These are phyloP conservation scores for Argyra leucocephala DNA, from an alignment of 2,888 invertebrate species.

Conservation along the genomic window DNA sequence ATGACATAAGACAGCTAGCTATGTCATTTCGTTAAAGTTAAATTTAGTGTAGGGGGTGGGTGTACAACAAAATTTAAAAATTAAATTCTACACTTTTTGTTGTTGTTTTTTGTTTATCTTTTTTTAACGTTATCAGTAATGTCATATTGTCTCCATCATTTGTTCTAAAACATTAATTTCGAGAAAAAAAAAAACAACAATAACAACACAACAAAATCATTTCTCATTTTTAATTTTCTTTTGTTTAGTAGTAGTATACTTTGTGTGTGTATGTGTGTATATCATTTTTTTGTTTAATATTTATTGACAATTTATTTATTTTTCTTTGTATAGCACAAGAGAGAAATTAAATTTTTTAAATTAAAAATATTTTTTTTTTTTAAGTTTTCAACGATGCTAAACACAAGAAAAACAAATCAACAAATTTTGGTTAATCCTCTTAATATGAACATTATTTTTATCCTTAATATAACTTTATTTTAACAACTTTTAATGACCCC, in stretches of 20 bases:
- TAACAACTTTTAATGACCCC: no score
- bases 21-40: not conserved
- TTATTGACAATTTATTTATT: not conserved
- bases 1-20: not conserved
- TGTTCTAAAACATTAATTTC: slow-evolving; percentile 1
- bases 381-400: no score
- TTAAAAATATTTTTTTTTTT: no score
- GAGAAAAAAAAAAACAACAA: no score
- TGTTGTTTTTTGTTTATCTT: not conserved
- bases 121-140: not conserved
- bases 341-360: no score
- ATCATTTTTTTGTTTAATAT: not conserved
- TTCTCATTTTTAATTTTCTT: not conserved
- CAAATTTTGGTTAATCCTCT: no score
- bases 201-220: no score
- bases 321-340: no score
- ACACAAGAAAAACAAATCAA: no score
- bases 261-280: not conserved
- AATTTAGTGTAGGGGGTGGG: not conserved
- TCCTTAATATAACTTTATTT: no score
- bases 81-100: not conserved
- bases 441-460: no score
- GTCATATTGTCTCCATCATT: not conserved
- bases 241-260: not conserved
- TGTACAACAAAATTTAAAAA: not conserved